phyloP scores from a whole-genome alignment of 2,113 vertebrate species.

The Pteronura brasiliensis region DNA sequence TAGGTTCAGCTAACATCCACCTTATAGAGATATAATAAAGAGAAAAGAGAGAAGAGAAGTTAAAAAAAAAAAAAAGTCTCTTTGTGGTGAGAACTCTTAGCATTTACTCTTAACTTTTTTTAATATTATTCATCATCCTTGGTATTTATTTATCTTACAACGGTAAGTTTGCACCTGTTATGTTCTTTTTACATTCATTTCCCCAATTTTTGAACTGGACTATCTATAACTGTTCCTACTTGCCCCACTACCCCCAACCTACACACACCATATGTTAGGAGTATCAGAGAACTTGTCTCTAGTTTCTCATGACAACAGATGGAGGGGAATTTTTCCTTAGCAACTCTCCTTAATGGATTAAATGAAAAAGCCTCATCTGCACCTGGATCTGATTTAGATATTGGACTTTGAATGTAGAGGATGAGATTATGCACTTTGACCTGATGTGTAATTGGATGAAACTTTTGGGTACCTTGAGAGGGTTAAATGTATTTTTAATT shows the following conservation, averaged over 20 bases:
- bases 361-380: not conserved
- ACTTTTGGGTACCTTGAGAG: not conserved
- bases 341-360: not conserved
- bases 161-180: not conserved
- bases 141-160: not conserved
- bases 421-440: not conserved
- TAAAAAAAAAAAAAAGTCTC: not conserved
- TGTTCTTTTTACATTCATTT: not conserved
- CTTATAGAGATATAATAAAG: not conserved
- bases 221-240: not conserved
- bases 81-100: not conserved
- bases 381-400: constrained; percentile 23
- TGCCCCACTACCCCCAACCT: not conserved
- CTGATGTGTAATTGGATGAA: not conserved
- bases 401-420: not conserved
- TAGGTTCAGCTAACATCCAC: not conserved
- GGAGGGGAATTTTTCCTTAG: not conserved
- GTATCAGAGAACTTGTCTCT: not conserved
- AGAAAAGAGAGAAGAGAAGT: not conserved
- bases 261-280: no score
- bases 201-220: not conserved
- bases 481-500: not conserved
- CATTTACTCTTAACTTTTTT: not conserved
- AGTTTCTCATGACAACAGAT: not conserved
- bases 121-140: not conserved